Conservation (phyloP, 2,113 vertebrate species). For the Muntiacus reevesi region DNA sequence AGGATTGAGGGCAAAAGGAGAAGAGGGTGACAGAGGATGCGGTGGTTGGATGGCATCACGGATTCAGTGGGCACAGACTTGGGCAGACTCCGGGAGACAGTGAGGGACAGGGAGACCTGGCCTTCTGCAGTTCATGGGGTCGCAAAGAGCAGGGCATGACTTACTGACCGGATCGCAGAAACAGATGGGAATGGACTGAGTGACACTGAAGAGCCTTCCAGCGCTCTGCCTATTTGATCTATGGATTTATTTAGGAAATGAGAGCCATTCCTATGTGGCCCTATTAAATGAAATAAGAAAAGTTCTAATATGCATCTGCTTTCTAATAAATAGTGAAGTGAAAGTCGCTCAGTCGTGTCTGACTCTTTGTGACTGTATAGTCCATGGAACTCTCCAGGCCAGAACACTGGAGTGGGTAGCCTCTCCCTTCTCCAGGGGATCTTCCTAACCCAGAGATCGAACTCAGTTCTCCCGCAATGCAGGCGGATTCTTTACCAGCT, state of each 20-base stretch:
- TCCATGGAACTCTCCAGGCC: background rate
- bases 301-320: background rate
- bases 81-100: background rate
- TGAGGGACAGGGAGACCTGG: background rate
- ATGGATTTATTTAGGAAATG: background rate
- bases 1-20: background rate
- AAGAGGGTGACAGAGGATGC: background rate
- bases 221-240: no score
- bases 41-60: background rate
- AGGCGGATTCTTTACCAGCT: background rate
- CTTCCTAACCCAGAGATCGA: background rate
- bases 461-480: background rate
- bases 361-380: background rate
- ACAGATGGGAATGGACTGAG: background rate
- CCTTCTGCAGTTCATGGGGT: background rate
- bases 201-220: accelerated
- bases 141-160: accelerated
- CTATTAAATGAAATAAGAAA: background rate
- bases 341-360: accelerated
- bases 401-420: background rate
- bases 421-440: background rate
- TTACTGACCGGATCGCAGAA: background rate
- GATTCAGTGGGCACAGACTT: background rate
- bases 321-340: background rate
- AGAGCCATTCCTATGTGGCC: background rate